These are phyloP conservation scores for Zaprionus tsacasi DNA, from an alignment of 1,140 invertebrate genomes.

Conservation along the genomic window DNA sequence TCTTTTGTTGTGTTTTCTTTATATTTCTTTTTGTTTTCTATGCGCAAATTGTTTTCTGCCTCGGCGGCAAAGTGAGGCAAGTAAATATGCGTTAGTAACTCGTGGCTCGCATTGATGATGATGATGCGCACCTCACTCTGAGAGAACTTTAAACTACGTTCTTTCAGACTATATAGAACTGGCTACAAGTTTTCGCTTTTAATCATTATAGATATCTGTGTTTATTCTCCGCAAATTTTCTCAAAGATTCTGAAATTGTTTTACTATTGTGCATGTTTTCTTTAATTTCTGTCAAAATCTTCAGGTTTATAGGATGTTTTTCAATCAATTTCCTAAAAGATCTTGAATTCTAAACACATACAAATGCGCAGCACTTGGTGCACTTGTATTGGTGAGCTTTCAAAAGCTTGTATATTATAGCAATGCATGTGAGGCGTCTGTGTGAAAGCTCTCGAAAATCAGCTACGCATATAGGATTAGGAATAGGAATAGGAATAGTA, in stretches of 20 bases:
- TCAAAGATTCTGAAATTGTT: too few species aligned
- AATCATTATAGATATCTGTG: neutral
- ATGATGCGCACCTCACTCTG: neutral
- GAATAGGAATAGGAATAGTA: neutral
- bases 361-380: neutral
- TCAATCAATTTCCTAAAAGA: too few species aligned
- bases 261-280: too few species aligned
- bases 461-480: neutral
- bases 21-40: slow-evolving; percentile 22
- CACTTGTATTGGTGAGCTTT: slow-evolving; percentile 8
- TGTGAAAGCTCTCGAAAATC: slow-evolving; percentile 12
- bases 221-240: too few species aligned
- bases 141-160: too few species aligned
- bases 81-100: slow-evolving; percentile 25
- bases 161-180: too few species aligned
- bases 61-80: slow-evolving; percentile 12
- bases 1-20: slow-evolving; percentile 1
- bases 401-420: neutral
- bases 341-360: neutral
- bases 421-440: slow-evolving; percentile 2
- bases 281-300: too few species aligned
- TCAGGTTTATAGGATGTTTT: too few species aligned
- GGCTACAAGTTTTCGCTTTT: neutral
- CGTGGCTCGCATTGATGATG: neutral
- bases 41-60: slow-evolving; percentile 12